Evolutionary conservation across 64 coral and sea anemone genomes (phyloP), one percentile per base, ranked within the genome.

Genomic region (Porites australiensis): DNA sequence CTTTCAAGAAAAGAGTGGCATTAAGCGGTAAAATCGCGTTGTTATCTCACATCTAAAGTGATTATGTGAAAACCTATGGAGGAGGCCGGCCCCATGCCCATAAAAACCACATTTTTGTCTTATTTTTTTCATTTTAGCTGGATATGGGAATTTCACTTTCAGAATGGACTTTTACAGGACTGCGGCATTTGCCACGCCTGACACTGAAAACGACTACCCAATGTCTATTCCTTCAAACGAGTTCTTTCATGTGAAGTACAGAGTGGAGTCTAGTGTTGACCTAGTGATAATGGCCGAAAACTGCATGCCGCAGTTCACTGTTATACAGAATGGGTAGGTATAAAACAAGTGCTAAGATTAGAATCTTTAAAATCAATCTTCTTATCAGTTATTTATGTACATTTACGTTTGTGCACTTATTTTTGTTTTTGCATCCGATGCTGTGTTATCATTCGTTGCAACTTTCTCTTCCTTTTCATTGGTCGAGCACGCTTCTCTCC

Each of bases 311-410:
- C 54, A 81, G 20, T 81, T 63, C 58, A 81, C 21, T 22, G 16
- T 81, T 16, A 45, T 81, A 61, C 78, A 43, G 6, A 77, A 77
- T 77, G 75, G 75, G 75, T 77, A 58, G 21, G 68, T 71, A 23
- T 71, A 12, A 27, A 8, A 71, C 27, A 37, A n/a, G n/a, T n/a
- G n/a, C n/a, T n/a, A n/a, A 20, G 4, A 22, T 12, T 37, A 37
- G 0, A 37, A 37, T 37, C 13, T 9, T 16, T 2, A 8, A 9
- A 16, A 13, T 4, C 13, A 14, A 4, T 16, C 4, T 37, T 37
- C 4, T 12, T 44, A 19, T 50, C 0, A 5, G 23, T 20, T 10
- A 5, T 74, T 27, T 14, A 4, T 3, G 44, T 11, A 4, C 48
- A 8, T 12, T 15, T 15, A 47, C 10, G 13, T 45, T 57, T 57